Percentiles rank a stretch among this genome's conserved stretches.
phyloP scores from a whole-genome alignment of 2,113 vertebrate species.

The Turdus rufiventris region DNA sequence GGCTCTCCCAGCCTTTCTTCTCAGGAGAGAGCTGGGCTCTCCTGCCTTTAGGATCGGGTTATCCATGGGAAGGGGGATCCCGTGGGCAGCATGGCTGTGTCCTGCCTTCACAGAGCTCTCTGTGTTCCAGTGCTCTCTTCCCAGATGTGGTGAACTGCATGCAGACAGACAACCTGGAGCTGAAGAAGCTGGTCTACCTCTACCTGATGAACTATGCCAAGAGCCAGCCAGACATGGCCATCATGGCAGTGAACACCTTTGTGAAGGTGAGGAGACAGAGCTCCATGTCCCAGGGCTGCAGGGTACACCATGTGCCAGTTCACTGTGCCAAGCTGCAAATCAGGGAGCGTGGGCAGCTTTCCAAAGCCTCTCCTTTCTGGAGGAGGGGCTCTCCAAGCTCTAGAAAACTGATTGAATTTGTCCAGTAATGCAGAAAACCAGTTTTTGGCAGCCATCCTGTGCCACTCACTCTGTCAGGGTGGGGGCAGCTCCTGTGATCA shows the following conservation, averaged over 20 bases:
- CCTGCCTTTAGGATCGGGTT: accelerated
- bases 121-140: constrained; percentile 85
- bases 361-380: neutral
- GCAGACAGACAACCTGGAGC: constrained; percentile 97
- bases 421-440: neutral
- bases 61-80: neutral
- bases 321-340: accelerated
- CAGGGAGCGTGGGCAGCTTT: neutral
- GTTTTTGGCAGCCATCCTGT: neutral
- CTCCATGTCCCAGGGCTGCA: accelerated
- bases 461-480: neutral
- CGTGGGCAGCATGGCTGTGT: accelerated
- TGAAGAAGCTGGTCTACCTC: constrained; percentile 98
- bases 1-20: neutral
- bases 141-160: constrained; percentile 99
- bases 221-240: constrained; percentile 98
- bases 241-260: constrained; percentile 99
- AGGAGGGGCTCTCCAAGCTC: neutral
- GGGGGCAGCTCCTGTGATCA: neutral
- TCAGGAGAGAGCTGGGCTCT: neutral
- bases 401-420: neutral
- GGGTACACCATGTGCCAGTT: accelerated
- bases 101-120: neutral
- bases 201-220: constrained; percentile 99
- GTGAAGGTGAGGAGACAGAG: constrained; percentile 83